phyloP scores from a whole-genome alignment of 2,888 invertebrate species.

The Byasa hedistus region DNA sequence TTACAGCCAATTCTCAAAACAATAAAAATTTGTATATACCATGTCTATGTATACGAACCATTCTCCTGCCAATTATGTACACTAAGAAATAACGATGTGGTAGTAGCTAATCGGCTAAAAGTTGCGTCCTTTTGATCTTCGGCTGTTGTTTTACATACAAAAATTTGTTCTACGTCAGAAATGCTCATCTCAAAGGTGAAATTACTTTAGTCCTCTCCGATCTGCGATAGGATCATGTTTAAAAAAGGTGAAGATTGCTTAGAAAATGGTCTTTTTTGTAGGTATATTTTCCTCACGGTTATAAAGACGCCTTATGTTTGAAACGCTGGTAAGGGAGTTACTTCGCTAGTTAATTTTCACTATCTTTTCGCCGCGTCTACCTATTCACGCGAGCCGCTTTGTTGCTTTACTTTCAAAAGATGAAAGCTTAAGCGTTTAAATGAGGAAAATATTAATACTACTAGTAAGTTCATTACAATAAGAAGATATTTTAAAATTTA shows the following conservation, averaged over 20 bases:
- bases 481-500: background rate
- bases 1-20: too few species aligned
- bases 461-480: background rate
- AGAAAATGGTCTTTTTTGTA: slow-evolving; percentile 18
- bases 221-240: background rate
- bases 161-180: background rate
- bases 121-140: too few species aligned
- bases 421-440: background rate
- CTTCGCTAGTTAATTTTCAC: slow-evolving; percentile 13
- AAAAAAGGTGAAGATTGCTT: background rate
- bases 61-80: too few species aligned
- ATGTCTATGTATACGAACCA: too few species aligned
- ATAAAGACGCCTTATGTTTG: slow-evolving; percentile 12
- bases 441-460: background rate
- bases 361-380: slow-evolving; percentile 7
- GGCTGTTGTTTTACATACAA: background rate
- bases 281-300: slow-evolving; percentile 9
- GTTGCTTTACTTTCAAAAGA: background rate
- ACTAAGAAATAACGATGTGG: too few species aligned
- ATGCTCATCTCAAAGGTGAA: background rate
- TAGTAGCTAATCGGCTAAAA: too few species aligned
- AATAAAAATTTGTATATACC: too few species aligned
- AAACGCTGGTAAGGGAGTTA: slow-evolving; percentile 20
- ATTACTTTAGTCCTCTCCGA: background rate
- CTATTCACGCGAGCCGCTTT: slow-evolving; percentile 7